Evolutionary conservation across 2,113 vertebrate species (phyloP).

Genomic region (Megaptera novaeangliae): DNA sequence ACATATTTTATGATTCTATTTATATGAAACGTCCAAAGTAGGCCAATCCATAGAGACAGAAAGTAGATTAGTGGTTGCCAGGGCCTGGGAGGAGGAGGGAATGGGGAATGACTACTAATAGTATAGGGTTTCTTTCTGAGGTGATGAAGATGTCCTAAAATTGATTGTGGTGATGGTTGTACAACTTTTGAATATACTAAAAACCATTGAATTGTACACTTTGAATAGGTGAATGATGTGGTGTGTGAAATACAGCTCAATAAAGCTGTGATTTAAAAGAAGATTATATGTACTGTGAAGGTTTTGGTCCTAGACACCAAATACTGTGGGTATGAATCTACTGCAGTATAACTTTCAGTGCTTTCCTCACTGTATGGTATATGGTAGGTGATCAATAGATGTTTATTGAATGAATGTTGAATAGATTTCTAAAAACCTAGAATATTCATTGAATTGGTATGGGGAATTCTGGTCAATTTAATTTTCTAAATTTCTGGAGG

Average conservation of each 20-base stretch:
- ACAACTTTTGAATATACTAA: neutral
- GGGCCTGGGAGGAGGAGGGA: neutral
- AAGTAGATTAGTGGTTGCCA: neutral
- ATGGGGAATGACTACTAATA: neutral
- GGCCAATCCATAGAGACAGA: neutral
- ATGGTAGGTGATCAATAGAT: neutral
- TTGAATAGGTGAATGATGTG: neutral
- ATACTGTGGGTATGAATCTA: neutral
- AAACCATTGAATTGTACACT: neutral
- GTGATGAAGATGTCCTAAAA: neutral
- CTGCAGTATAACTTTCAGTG: neutral
- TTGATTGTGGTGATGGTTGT: neutral
- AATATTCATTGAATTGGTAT: neutral
- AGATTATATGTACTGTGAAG: neutral
- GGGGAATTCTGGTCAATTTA: neutral
- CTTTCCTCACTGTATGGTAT: neutral
- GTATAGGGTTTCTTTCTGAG: neutral
- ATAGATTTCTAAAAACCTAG: neutral
- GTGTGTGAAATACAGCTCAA: neutral
- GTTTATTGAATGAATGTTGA: neutral
- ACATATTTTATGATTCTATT: neutral
- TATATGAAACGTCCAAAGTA: neutral
- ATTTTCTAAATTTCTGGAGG: constrained; percentile 2
- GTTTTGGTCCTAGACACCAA: neutral
- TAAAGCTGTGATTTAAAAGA: neutral